A percentile compares a stretch with the other conserved stretches of the same genome.
Evolutionary conservation across 2,113 vertebrate genomes (phyloP).

Genomic region (Psilopsiagon aurifrons): DNA sequence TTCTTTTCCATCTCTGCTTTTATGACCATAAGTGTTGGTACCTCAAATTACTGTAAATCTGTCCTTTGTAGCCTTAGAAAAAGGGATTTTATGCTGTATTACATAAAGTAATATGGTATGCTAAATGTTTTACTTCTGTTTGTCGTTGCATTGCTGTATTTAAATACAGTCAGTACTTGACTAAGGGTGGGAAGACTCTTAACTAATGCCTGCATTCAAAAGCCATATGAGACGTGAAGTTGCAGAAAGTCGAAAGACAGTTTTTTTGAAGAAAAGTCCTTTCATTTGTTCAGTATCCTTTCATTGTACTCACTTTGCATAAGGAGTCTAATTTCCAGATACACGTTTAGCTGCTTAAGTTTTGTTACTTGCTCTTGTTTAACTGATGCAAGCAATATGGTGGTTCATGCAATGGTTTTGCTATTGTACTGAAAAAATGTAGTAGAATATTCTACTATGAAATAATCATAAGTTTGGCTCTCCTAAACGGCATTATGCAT

Average conservation of each 20-base stretch:
- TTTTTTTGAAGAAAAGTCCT: slow-evolving; percentile 24
- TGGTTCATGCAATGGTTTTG: slow-evolving; percentile 16
- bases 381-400: slow-evolving; percentile 14
- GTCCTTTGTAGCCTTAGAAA: not conserved
- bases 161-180: slow-evolving; percentile 48
- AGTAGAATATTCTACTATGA: slow-evolving; percentile 45
- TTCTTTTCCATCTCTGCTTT: slow-evolving; percentile 43
- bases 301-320: slow-evolving; percentile 10
- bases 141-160: slow-evolving; percentile 20
- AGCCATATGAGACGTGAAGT: slow-evolving; percentile 48
- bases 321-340: slow-evolving; percentile 17
- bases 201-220: slow-evolving; percentile 50
- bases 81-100: slow-evolving; percentile 33
- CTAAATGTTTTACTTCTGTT: not conserved
- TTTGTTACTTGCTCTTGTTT: slow-evolving; percentile 43
- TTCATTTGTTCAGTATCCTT: slow-evolving; percentile 8
- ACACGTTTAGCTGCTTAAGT: not conserved
- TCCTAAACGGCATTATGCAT: slow-evolving; percentile 16
- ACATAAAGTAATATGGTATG: not conserved
- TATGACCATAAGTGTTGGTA: slow-evolving; percentile 16
- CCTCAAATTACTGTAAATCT: slow-evolving; percentile 46
- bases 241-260: not conserved
- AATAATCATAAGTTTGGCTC: slow-evolving; percentile 6
- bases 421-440: slow-evolving; percentile 19
- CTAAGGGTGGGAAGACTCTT: not conserved